Evolutionary conservation across 2,888 invertebrate species (phyloP).

Genomic region (Hecatera dysodea): DNA sequence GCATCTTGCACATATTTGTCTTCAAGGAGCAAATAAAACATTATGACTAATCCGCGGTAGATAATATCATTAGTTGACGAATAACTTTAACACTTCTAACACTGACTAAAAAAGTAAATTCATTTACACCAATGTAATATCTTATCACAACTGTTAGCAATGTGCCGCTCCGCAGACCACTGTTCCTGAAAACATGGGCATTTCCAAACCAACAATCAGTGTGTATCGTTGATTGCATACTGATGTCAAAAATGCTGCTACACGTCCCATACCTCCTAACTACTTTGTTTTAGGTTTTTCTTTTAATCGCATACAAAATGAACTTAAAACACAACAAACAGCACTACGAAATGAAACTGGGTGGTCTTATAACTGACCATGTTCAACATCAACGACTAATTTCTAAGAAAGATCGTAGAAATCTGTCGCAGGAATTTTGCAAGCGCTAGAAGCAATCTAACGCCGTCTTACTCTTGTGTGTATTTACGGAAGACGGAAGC

Average conservation of each 20-base stretch:
- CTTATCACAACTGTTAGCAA: neutral
- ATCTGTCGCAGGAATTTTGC: constrained; percentile 25
- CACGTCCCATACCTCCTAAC: neutral
- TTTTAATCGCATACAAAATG: too few species aligned
- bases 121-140: neutral
- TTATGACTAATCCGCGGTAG: constrained; percentile 25
- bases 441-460: constrained; percentile 26
- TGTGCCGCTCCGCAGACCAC: neutral
- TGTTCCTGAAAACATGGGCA: neutral
- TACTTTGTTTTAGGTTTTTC: too few species aligned
- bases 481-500: constrained; percentile 53
- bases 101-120: neutral
- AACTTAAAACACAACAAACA: neutral
- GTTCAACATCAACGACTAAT: neutral
- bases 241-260: neutral
- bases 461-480: constrained; percentile 16
- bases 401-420: constrained; percentile 20
- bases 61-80: constrained; percentile 37
- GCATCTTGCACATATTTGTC: constrained; percentile 39
- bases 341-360: neutral
- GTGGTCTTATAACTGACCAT: neutral
- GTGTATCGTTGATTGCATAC: neutral
- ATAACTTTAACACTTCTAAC: constrained; percentile 3
- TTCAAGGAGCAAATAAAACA: constrained; percentile 23
- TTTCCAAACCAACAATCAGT: neutral